Evolutionary conservation across 1,140 invertebrate species (phyloP).

Genomic region (Trachymyrmex cornetzi): DNA sequence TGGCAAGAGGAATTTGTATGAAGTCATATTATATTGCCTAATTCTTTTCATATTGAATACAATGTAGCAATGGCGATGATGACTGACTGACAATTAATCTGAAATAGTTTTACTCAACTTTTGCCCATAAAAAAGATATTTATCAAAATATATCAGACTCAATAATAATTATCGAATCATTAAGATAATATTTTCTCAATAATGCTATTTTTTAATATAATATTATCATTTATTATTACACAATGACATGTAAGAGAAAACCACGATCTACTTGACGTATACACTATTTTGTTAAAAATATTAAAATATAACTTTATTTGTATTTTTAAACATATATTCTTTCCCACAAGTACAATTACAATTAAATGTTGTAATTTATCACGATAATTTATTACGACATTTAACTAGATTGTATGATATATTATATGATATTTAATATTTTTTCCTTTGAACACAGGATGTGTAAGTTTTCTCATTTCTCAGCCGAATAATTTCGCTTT

Average conservation of each 20-base stretch:
- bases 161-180: background rate
- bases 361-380: background rate
- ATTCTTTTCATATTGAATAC: no score
- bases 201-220: background rate
- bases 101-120: background rate
- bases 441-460: constrained; percentile 86
- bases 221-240: background rate
- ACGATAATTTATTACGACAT: constrained; percentile 1
- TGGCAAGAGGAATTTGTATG: no score
- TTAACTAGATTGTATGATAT: constrained; percentile 26
- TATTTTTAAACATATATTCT: background rate
- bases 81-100: background rate
- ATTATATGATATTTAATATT: constrained; percentile 67
- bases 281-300: background rate
- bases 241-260: background rate
- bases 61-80: background rate
- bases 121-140: background rate
- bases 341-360: background rate
- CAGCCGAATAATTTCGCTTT: constrained; percentile 66
- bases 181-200: background rate
- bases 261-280: background rate
- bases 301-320: background rate
- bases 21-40: no score
- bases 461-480: constrained; percentile 75
- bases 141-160: background rate